phyloP scores from a whole-genome alignment of 2,113 vertebrate genomes.

The Australoheros scitulus region DNA sequence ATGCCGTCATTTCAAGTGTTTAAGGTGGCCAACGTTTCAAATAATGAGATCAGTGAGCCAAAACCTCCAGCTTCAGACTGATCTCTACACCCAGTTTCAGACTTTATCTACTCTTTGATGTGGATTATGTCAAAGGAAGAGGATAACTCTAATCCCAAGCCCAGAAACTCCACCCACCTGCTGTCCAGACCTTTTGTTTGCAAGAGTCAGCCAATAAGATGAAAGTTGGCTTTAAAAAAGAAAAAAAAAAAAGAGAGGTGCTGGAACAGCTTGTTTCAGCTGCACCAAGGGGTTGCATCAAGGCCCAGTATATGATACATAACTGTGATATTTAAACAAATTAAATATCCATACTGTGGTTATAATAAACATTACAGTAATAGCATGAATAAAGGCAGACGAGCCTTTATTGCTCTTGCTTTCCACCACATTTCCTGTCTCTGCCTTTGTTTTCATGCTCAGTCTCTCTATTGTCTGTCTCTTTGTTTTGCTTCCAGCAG shows the following conservation, averaged over 20 bases:
- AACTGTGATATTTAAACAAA: not conserved
- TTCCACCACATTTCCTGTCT: not conserved
- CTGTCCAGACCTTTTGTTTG: not conserved
- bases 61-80: not conserved
- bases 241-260: too few relatives aligned
- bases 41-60: not conserved
- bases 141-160: not conserved
- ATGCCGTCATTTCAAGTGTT: not conserved
- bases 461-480: not conserved
- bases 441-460: not conserved
- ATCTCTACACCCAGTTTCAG: not conserved
- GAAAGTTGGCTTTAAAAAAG: not conserved
- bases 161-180: not conserved
- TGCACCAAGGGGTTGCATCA: not conserved
- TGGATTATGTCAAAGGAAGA: not conserved
- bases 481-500: not conserved
- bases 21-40: too few relatives aligned
- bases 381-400: not conserved
- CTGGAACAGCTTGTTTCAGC: not conserved
- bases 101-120: not conserved
- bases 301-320: not conserved
- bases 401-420: not conserved
- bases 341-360: not conserved
- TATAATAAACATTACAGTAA: not conserved
- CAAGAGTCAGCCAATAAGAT: not conserved